Evolutionary conservation across 2,797 vertebrate species (phyloP), one percentile per base, ranked within the genome.

Genomic region (Chanos chanos): DNA sequence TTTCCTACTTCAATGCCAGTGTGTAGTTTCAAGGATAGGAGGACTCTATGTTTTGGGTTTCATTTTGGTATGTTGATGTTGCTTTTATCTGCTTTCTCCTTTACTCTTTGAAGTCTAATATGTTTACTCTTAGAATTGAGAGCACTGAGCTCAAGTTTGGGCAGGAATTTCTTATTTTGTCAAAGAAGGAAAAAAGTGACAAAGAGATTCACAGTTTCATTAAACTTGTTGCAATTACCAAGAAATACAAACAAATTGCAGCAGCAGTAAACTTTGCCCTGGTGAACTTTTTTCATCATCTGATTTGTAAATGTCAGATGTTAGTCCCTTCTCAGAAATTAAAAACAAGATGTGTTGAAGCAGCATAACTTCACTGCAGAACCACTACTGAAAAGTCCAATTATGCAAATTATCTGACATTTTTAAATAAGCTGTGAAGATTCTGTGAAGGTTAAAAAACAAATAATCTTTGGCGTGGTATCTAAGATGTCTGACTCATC

Each of bases 41-140:
- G 28, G 33, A 31, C 15, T 9, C 16, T 7, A 21, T 49, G 49
- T 64, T 66, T 66, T 54, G 24, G 61, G 64, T 64, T 70, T 57
- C 55, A 65, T 61, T 64, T 61, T 43, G 48, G 58, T 48, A 43
- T 58, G 52, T 51, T 34, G 8, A 7, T 55, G 64, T 47, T 40
- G 48, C 48, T 60, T 62, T 64, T 64, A 47, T 57, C 70, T n/a
- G 19, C 25, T 56, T 60, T 31, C 9, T 53, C 61, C 19, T 10
- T n/a, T 45, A 7, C 37, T 55, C 70, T 74, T 71, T 68, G 68
- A 74, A 71, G 72, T 58, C 15, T 27, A 53, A 44, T 44, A 40
- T 57, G 64, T 68, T 71, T 74, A 68, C 74, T 71, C 71, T 56
- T 40, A 5, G 25, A 45, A 57, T 61, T 61, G 19, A 4, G 37